Conservation (phyloP, 1,140 invertebrate genomes). For the Papilio polytes region DNA sequence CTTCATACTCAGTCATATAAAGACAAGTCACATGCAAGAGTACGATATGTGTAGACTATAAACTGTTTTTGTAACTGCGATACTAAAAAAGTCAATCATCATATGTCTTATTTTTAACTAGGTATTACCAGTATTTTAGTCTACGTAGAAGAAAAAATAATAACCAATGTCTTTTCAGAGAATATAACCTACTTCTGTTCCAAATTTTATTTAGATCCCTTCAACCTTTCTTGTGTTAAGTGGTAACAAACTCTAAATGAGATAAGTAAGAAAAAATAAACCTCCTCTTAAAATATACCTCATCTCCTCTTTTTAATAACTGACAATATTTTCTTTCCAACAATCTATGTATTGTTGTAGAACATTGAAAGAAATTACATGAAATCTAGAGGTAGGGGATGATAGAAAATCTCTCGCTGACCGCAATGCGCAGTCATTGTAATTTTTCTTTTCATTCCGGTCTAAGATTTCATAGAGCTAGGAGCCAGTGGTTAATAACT, state of each 20-base stretch:
- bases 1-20: not conserved
- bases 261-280: no score
- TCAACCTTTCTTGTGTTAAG: not conserved
- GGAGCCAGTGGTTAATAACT: constrained; percentile 34
- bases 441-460: constrained; percentile 29
- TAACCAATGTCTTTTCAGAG: not conserved
- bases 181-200: not conserved
- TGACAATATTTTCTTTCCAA: not conserved
- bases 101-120: no score
- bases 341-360: not conserved
- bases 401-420: constrained; percentile 23
- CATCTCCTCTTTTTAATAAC: not conserved
- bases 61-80: no score
- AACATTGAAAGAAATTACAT: constrained; percentile 16
- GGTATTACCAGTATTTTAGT: not conserved
- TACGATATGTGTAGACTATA: no score
- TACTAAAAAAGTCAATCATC: no score
- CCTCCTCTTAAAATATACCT: no score
- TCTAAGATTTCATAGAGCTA: constrained; percentile 30
- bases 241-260: not conserved
- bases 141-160: not conserved
- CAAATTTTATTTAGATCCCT: not conserved
- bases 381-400: not conserved
- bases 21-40: not conserved
- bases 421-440: constrained; percentile 25